phyloP scores from a whole-genome alignment of 2,888 invertebrate genomes.

The Schizaphis graminum region DNA sequence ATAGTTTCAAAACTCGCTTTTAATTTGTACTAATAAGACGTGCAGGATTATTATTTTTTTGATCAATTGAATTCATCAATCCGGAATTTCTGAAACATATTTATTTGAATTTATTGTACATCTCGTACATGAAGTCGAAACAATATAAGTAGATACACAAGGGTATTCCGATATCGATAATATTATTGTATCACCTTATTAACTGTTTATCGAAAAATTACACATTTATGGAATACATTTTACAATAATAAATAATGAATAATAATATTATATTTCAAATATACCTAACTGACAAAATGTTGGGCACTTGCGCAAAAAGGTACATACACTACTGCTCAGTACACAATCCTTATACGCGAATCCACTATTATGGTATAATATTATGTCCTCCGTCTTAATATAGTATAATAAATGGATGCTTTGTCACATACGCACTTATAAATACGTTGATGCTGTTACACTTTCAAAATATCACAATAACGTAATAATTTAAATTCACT shows the following conservation, averaged over 20 bases:
- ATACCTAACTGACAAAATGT: background rate
- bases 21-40: background rate
- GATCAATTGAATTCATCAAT: background rate
- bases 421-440: background rate
- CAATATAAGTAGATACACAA: background rate
- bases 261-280: background rate
- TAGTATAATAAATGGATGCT: background rate
- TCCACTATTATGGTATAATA: background rate
- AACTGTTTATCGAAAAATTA: background rate
- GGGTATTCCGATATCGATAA: background rate
- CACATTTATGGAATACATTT: background rate
- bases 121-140: background rate
- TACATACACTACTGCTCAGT: background rate
- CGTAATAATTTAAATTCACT: conserved; percentile 14
- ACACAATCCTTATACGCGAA: background rate
- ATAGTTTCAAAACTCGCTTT: background rate
- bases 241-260: background rate
- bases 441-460: background rate
- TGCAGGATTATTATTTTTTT: background rate
- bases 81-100: background rate
- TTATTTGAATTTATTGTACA: background rate
- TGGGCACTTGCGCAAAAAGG: background rate
- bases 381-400: background rate
- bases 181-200: background rate
- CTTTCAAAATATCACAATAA: background rate